These are phyloP conservation scores for Apantesis nais DNA, from an alignment of 2,888 invertebrate genomes.

Conservation along the genomic window DNA sequence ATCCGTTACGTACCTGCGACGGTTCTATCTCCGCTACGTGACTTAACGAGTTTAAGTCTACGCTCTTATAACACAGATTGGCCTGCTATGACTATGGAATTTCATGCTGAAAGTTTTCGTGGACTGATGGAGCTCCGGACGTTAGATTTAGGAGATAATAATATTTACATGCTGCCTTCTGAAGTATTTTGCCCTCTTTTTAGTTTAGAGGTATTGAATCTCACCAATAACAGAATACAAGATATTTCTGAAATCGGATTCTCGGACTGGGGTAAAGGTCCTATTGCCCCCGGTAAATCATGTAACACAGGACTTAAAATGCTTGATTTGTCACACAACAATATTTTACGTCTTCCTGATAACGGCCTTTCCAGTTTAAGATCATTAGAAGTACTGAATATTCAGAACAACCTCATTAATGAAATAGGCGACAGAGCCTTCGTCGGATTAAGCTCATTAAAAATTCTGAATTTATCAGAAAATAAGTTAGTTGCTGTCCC, in stretches of 20 bases:
- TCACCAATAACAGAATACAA: constrained; percentile 92
- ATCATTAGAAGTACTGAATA: constrained; percentile 88
- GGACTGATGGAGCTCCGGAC: constrained; percentile 88
- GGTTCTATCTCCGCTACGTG: constrained; percentile 88
- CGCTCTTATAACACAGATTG: constrained; percentile 92
- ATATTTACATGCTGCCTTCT: constrained; percentile 90
- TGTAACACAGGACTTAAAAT: constrained; percentile 89
- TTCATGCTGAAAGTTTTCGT: constrained; percentile 90
- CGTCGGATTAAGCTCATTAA: constrained; percentile 88
- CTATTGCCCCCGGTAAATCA: constrained; percentile 88
- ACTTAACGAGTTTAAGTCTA: constrained; percentile 88
- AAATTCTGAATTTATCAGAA: constrained; percentile 91
- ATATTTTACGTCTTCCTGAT: constrained; percentile 88
- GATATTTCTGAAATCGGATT: constrained; percentile 91
- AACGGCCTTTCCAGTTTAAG: constrained; percentile 89
- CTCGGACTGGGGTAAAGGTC: constrained; percentile 89
- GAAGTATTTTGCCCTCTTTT: constrained; percentile 90
- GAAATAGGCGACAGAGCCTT: constrained; percentile 91
- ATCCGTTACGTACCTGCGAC: constrained; percentile 90
- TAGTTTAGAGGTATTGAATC: constrained; percentile 88
- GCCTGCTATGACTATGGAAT: constrained; percentile 92
- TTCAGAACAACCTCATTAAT: constrained; percentile 91
- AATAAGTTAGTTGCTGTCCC: constrained; percentile 92
- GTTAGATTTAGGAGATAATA: constrained; percentile 90
- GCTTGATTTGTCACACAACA: constrained; percentile 91